Base-by-base conservation (phyloP, 2,113 vertebrate species). In the Pithys albifrons region DNA sequence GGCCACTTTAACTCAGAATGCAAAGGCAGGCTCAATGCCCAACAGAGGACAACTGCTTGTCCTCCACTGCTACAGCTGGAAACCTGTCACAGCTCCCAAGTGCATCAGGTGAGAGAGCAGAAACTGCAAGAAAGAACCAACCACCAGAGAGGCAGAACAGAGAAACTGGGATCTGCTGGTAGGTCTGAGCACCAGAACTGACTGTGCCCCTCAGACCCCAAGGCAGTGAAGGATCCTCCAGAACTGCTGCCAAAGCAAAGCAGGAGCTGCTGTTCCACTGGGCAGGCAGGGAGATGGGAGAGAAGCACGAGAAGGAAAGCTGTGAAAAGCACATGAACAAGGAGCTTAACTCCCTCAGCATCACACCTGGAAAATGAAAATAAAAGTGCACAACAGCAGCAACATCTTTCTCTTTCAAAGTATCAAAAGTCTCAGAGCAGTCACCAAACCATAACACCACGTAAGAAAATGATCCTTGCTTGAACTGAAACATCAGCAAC, bases 391-490 rank as follows among this genome's bases (percentile, higher is more conserved):
- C 11, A 57, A 39, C 64, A 43, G 51, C 59, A 70, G 61, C 33
- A 22, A 3, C 5, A 74, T 24, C 57, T 78, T 74, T 43, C 23
- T n/a, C 29, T 61, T 49, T 20, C 17, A 64, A 72, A 51, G 16
- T 18, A 59, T 4, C n/a, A 35, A 19, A 74, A 10, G 8, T 13
- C 51, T 80, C 71, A 67, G n/a, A 75, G 4, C 64, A 62, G 43
- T 1, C 4, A 70, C 12, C 1, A 6, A 80, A 51, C 6, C 0
- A 0, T 2, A 71, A 54, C 2, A 5, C 57, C 19, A 9, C 0
- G 0, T 22, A 14, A 25, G 33, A 54, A 79, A 33, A 9, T 2
- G 19, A 67, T 48, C 25, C 43, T 46, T 29, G 23, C 27, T 37
- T 3, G 14, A 59, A 66, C 2, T 66, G 37, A 70, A 84, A 52